phyloP scores from a whole-genome alignment of 1,140 invertebrate species.

The Saccostrea glomerata region DNA sequence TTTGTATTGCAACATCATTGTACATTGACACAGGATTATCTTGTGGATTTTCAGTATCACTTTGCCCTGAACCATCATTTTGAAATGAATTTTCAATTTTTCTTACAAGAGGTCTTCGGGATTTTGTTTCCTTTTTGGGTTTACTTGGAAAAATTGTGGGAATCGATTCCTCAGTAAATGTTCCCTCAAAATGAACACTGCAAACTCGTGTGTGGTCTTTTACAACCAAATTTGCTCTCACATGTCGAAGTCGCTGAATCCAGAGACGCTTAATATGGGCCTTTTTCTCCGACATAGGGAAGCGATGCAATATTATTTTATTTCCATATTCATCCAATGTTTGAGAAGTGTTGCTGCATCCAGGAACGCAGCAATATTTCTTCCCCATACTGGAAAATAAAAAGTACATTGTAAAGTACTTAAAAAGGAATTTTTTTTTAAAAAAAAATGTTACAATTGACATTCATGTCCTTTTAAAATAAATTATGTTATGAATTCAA shows the following conservation, averaged over 20 bases:
- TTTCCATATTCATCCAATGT: constrained; percentile 2
- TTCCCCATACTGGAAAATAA: constrained; percentile 32
- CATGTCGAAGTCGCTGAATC: constrained; percentile 30
- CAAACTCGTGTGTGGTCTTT: constrained; percentile 41
- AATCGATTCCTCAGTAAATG: not conserved
- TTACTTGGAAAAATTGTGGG: constrained; percentile 45
- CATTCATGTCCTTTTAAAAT: too few relatives aligned
- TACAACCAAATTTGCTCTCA: constrained; percentile 31
- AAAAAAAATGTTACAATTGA: too few relatives aligned
- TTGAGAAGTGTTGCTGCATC: constrained; percentile 19
- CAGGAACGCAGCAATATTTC: constrained; percentile 38
- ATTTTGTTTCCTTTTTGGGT: constrained; percentile 20
- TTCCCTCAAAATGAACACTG: constrained; percentile 40
- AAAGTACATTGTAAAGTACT: too few relatives aligned
- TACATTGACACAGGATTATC: too few relatives aligned
- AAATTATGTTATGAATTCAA: too few relatives aligned
- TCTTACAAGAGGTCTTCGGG: constrained; percentile 14
- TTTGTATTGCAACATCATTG: too few relatives aligned
- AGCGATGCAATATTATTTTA: constrained; percentile 29
- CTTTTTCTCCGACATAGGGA: constrained; percentile 35
- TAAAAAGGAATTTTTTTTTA: too few relatives aligned
- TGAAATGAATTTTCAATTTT: not conserved
- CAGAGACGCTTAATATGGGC: constrained; percentile 37
- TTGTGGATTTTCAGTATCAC: too few relatives aligned
- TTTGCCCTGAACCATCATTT: not conserved